Evolutionary conservation across 2,797 vertebrate genomes (phyloP).

Genomic region (Distichodus sexfasciatus): DNA sequence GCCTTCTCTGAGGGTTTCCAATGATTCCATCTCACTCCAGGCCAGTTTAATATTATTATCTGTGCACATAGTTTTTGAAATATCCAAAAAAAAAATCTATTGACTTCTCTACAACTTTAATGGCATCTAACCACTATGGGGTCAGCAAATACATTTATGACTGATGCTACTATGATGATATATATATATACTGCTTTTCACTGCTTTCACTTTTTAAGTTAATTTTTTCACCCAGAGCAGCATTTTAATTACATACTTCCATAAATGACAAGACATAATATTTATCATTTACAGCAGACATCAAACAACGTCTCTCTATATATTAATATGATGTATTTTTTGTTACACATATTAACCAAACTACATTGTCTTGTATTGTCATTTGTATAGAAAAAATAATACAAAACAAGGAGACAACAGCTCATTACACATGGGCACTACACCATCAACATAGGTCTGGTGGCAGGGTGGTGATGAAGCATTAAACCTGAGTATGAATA

Average conservation of each 20-base stretch:
- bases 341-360: neutral
- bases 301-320: neutral
- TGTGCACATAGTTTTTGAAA: no score
- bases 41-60: constrained; percentile 9
- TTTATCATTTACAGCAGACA: neutral
- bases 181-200: no score
- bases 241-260: neutral
- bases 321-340: neutral
- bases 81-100: no score
- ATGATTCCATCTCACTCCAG: constrained; percentile 17
- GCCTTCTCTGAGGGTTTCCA: constrained; percentile 8
- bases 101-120: no score
- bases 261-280: neutral
- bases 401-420: constrained; percentile 1
- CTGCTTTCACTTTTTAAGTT: no score
- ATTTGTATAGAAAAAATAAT: neutral
- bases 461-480: constrained; percentile 73
- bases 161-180: no score
- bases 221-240: no score
- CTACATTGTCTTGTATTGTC: neutral
- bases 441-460: constrained; percentile 43
- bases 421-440: neutral
- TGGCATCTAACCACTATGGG: no score
- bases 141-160: no score
- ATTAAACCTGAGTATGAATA: constrained; percentile 78